phyloP scores from a whole-genome alignment of 1,140 invertebrate genomes.

The Wasmannia auropunctata region DNA sequence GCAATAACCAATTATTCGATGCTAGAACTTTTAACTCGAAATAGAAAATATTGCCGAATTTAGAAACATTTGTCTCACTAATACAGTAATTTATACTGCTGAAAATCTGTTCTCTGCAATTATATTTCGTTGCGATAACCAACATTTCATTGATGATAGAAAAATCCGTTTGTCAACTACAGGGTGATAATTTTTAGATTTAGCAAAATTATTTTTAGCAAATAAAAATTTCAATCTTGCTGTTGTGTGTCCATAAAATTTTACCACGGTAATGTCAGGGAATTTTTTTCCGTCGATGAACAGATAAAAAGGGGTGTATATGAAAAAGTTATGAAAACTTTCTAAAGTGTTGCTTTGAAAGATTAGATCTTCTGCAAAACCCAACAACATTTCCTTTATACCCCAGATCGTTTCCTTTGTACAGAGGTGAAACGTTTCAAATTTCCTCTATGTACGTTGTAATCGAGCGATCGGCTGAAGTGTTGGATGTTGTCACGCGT shows the following conservation, averaged over 20 bases:
- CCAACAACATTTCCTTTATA: not conserved
- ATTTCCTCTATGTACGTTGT: not conserved
- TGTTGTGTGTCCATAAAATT: not conserved
- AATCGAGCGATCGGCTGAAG: constrained; percentile 23
- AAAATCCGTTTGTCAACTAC: not conserved
- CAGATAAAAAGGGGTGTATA: not conserved
- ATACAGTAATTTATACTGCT: not conserved
- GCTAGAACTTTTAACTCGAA: not conserved
- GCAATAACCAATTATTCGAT: not conserved
- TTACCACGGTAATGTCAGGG: not conserved
- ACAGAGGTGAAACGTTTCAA: not conserved
- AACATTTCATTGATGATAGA: not conserved
- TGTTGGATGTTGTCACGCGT: not conserved
- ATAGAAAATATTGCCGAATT: not conserved
- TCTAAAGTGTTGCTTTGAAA: not conserved
- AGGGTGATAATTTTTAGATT: not conserved
- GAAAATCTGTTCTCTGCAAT: not conserved
- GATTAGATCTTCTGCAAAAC: not conserved
- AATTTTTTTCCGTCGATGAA: not conserved
- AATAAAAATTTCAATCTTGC: not conserved
- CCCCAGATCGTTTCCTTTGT: not conserved
- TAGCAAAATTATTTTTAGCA: not conserved
- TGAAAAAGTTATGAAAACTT: not conserved
- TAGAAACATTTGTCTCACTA: not conserved
- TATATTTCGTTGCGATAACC: not conserved